Percentiles rank a stretch among this genome's conserved stretches.
Conservation (phyloP, 2,797 vertebrate species). For the Rhabdophis nuchalis region DNA sequence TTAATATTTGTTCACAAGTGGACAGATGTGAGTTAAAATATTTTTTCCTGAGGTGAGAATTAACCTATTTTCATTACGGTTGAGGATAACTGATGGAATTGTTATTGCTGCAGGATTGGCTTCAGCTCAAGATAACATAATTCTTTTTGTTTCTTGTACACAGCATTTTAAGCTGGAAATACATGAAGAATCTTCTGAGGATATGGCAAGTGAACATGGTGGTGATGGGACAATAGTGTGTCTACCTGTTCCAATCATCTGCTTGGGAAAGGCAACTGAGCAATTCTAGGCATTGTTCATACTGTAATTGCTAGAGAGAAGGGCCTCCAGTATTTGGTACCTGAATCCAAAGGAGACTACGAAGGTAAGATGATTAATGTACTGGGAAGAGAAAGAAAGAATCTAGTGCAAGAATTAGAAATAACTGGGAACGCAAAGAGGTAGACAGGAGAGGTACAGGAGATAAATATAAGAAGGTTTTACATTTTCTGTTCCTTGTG, state of each 20-base stretch:
- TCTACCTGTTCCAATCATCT: background rate
- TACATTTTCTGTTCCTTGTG: background rate
- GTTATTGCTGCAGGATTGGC: background rate
- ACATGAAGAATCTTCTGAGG: background rate
- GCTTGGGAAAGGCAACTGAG: background rate
- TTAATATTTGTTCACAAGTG: background rate
- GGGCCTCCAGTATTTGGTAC: background rate
- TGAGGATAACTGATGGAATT: background rate
- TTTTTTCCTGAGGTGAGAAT: background rate
- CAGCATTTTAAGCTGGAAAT: background rate
- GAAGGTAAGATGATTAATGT: background rate
- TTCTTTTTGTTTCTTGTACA: background rate
- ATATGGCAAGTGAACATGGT: background rate
- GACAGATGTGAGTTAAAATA: background rate
- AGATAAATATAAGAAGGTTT: background rate
- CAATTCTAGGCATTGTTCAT: background rate
- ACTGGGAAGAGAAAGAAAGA: background rate
- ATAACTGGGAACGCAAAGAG: background rate
- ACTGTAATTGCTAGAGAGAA: background rate
- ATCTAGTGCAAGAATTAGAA: background rate
- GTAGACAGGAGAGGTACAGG: background rate
- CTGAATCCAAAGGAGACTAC: background rate
- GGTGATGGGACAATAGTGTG: background rate
- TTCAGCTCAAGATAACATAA: background rate
- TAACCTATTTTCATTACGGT: background rate